A percentile compares a stretch with the other conserved stretches of the same genome.
Evolutionary conservation across 2,113 vertebrate genomes (phyloP).

Genomic region (Oncorhynchus tshawytscha): DNA sequence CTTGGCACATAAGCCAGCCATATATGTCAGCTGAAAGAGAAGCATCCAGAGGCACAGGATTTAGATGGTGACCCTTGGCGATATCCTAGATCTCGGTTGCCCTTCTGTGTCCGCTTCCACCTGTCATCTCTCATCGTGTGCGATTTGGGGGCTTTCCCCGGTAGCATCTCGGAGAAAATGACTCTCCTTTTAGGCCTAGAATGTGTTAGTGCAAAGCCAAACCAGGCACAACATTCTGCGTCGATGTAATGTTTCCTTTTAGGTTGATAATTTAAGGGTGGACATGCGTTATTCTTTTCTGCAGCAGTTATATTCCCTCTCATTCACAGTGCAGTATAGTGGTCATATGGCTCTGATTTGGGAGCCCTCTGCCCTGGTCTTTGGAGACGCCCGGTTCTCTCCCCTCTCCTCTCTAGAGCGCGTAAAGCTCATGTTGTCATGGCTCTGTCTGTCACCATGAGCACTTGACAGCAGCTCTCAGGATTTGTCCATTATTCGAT

Average conservation of each 20-base stretch:
- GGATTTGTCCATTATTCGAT: constrained; percentile 53
- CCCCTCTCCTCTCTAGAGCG: constrained; percentile 41
- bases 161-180: constrained; percentile 43
- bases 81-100: constrained; percentile 57
- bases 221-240: neutral
- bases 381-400: constrained; percentile 16
- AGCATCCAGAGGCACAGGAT: constrained; percentile 50
- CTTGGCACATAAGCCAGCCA: constrained; percentile 34
- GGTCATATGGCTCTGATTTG: constrained; percentile 71
- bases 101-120: constrained; percentile 63
- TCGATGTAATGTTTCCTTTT: neutral
- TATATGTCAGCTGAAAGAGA: constrained; percentile 39
- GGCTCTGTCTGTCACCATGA: constrained; percentile 49
- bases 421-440: constrained; percentile 55
- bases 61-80: constrained; percentile 67
- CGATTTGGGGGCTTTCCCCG: constrained; percentile 41
- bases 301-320: constrained; percentile 29
- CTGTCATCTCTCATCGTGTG: constrained; percentile 68
- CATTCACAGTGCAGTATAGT: constrained; percentile 46
- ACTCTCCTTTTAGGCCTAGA: constrained; percentile 40
- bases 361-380: constrained; percentile 53
- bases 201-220: constrained; percentile 20
- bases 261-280: neutral
- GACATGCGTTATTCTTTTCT: neutral
- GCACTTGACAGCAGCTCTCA: constrained; percentile 54